phyloP scores from a whole-genome alignment of 2,113 vertebrate genomes.

The Rhynchomys soricoides region DNA sequence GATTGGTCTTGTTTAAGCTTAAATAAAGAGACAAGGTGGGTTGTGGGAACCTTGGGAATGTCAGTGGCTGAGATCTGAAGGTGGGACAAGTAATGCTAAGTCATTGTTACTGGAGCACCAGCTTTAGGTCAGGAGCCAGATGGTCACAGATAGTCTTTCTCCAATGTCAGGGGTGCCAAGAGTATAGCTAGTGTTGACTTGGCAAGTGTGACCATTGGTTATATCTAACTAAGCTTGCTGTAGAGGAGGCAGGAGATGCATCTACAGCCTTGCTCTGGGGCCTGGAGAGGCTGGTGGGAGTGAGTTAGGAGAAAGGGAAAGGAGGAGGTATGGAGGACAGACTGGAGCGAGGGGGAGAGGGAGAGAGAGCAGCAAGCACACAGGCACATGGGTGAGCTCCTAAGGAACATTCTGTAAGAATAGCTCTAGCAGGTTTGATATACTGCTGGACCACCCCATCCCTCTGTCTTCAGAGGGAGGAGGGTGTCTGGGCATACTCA shows the following conservation, averaged over 20 bases:
- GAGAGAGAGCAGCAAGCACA: too few species aligned
- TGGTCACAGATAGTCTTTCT: neutral
- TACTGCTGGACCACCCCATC: neutral
- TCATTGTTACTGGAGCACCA: rapidly evolving
- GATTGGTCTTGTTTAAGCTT: neutral
- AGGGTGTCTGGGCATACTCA: neutral
- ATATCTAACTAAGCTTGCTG: neutral
- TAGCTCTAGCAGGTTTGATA: neutral
- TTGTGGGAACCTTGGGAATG: neutral
- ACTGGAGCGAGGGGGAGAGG: neutral
- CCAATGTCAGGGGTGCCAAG: rapidly evolving
- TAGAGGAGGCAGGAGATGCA: neutral
- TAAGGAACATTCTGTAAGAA: neutral
- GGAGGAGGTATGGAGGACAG: neutral
- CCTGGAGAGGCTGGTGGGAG: neutral
- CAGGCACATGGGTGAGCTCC: too few species aligned
- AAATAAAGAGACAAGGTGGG: neutral
- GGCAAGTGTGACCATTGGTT: neutral
- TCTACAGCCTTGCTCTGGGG: neutral
- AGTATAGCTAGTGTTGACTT: neutral
- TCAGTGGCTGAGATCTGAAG: neutral
- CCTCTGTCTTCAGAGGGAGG: neutral
- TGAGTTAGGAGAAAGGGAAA: neutral
- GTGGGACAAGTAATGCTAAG: rapidly evolving
- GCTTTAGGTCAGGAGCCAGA: neutral